Percentiles rank a stretch among this genome's conserved stretches.
phyloP scores from a whole-genome alignment of 1,140 invertebrate genomes.

The Mercenaria mercenaria region DNA sequence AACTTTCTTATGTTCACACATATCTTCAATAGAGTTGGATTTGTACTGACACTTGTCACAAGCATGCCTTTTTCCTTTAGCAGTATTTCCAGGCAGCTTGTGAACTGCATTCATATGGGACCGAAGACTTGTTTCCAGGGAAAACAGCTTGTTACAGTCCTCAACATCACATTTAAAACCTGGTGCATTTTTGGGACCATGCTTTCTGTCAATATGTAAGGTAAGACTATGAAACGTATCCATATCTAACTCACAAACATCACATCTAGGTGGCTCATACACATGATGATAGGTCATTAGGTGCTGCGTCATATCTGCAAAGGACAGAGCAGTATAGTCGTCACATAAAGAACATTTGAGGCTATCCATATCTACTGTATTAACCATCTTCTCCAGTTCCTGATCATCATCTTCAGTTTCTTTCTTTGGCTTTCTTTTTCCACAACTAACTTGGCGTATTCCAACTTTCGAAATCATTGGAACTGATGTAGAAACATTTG shows the following conservation, averaged over 20 bases:
- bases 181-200: slow-evolving; percentile 62
- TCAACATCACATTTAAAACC: slow-evolving; percentile 45
- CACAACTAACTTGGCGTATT: slow-evolving; percentile 10
- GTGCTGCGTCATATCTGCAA: slow-evolving; percentile 48
- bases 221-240: slow-evolving; percentile 43
- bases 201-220: slow-evolving; percentile 64
- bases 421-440: slow-evolving; percentile 14
- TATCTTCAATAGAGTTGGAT: slow-evolving; percentile 19
- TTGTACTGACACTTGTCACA: slow-evolving; percentile 54
- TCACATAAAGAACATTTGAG: slow-evolving; percentile 58
- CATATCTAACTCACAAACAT: slow-evolving; percentile 70
- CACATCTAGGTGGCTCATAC: slow-evolving; percentile 58
- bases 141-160: slow-evolving; percentile 62
- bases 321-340: neutral
- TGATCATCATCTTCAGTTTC: neutral
- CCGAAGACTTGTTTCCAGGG: slow-evolving; percentile 28
- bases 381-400: slow-evolving; percentile 13
- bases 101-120: slow-evolving; percentile 65
- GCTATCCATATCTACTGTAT: neutral
- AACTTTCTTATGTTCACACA: slow-evolving; percentile 60
- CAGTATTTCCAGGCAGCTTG: neutral
- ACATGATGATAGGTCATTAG: slow-evolving; percentile 42
- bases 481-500: slow-evolving; percentile 56
- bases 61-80: slow-evolving; percentile 9
- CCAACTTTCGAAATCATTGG: slow-evolving; percentile 53